Evolutionary conservation across 2,888 invertebrate species (phyloP).

Genomic region (Lasius platythorax): DNA sequence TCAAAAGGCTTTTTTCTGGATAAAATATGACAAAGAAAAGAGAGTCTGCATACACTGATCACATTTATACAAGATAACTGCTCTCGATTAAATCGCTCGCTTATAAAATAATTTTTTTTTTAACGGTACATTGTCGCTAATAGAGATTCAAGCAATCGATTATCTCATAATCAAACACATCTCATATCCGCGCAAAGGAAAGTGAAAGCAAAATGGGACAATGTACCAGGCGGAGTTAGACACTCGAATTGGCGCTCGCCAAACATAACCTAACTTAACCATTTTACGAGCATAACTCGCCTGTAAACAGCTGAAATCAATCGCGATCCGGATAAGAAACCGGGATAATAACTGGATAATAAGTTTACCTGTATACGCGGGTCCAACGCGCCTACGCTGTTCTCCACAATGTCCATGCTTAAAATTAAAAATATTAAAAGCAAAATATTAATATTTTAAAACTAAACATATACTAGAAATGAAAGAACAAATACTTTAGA

Average conservation of each 20-base stretch:
- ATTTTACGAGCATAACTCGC: not conserved
- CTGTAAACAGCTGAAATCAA: not conserved
- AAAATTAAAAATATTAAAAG: no score
- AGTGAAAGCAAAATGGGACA: slow-evolving; percentile 82
- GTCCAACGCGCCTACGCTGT: slow-evolving; percentile 86
- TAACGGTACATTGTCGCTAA: not conserved
- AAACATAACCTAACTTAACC: slow-evolving; percentile 68
- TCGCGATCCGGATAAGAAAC: not conserved
- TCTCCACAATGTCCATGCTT: slow-evolving; percentile 84
- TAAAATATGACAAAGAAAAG: not conserved
- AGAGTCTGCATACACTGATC: not conserved
- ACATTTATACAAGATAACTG: not conserved
- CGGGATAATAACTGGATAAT: not conserved
- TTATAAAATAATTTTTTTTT: not conserved
- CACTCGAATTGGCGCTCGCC: slow-evolving; percentile 54
- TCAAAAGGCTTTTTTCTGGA: not conserved
- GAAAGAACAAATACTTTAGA: no score
- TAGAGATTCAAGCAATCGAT: not conserved
- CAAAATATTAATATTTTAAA: no score
- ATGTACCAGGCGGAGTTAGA: slow-evolving; percentile 82
- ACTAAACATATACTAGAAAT: no score
- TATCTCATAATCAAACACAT: not conserved
- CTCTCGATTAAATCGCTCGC: not conserved
- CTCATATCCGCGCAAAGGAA: slow-evolving; percentile 43
- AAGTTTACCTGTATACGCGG: slow-evolving; percentile 87